Evolutionary conservation across 1,140 invertebrate species (phyloP).

Genomic region (Papilio glaucus): DNA sequence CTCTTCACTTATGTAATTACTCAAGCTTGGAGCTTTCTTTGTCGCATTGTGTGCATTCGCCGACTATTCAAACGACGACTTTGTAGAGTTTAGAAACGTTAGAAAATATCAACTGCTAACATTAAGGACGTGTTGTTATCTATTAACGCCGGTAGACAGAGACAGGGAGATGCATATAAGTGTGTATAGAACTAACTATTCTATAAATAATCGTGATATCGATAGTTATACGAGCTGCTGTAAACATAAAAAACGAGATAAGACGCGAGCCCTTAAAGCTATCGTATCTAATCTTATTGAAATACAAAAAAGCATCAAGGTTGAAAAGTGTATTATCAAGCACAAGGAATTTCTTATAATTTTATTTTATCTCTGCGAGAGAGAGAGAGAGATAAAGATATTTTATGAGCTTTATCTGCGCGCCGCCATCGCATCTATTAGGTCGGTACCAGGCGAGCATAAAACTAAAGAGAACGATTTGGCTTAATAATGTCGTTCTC

Average conservation of each 20-base stretch:
- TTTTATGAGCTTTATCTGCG: slow-evolving; percentile 53
- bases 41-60: slow-evolving; percentile 44
- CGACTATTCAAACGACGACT: slow-evolving; percentile 38
- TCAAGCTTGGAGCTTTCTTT: slow-evolving; percentile 62
- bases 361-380: slow-evolving; percentile 44
- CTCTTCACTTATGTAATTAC: slow-evolving; percentile 65
- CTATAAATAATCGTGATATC: slow-evolving; percentile 37
- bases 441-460: slow-evolving; percentile 66
- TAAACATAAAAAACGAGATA: slow-evolving; percentile 53
- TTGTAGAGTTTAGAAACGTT: slow-evolving; percentile 39
- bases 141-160: not conserved
- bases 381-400: slow-evolving; percentile 46
- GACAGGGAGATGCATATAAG: not conserved
- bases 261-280: slow-evolving; percentile 49
- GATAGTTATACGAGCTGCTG: slow-evolving; percentile 43
- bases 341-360: slow-evolving; percentile 46
- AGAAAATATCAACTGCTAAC: slow-evolving; percentile 20
- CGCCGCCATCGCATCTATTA: slow-evolving; percentile 61
- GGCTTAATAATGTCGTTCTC: slow-evolving; percentile 68
- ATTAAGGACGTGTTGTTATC: not conserved
- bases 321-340: slow-evolving; percentile 47
- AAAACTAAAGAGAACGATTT: slow-evolving; percentile 67
- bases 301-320: slow-evolving; percentile 55
- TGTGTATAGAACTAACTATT: not conserved
- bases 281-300: slow-evolving; percentile 55